Evolutionary conservation across 2,113 vertebrate genomes (phyloP).

Genomic region (Triplophysa dalaica): DNA sequence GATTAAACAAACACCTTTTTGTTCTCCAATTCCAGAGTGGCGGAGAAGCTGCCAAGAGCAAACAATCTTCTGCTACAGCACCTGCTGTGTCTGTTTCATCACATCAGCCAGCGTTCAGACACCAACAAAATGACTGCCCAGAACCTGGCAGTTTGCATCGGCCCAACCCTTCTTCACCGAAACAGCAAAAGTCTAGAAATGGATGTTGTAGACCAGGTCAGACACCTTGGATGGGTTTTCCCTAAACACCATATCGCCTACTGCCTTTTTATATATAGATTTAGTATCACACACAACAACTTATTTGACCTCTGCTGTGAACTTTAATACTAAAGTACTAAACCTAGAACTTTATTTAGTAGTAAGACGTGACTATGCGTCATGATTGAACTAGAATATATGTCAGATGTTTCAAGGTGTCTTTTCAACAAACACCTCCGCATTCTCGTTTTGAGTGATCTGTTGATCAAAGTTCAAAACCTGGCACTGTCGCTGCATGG

Average conservation of each 20-base stretch:
- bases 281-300: background rate
- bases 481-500: slow-evolving; percentile 52
- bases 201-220: slow-evolving; percentile 78
- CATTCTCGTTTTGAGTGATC: slow-evolving; percentile 44
- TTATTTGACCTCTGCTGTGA: background rate
- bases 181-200: slow-evolving; percentile 71
- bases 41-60: slow-evolving; percentile 75
- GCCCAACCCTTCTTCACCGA: slow-evolving; percentile 83
- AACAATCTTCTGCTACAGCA: slow-evolving; percentile 79
- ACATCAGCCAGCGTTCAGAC: slow-evolving; percentile 73
- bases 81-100: slow-evolving; percentile 76
- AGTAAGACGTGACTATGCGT: background rate
- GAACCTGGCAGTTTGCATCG: slow-evolving; percentile 89
- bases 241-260: background rate
- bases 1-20: slow-evolving; percentile 41
- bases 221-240: background rate
- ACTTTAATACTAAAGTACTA: background rate
- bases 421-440: background rate
- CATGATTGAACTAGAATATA: background rate
- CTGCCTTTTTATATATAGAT: background rate
- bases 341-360: background rate
- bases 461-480: slow-evolving; percentile 30
- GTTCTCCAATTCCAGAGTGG: slow-evolving; percentile 71
- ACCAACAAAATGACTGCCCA: slow-evolving; percentile 86
- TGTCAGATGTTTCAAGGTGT: background rate